Base-by-base conservation (phyloP, 2,113 vertebrate species). In the Ramphastos sulfuratus region DNA sequence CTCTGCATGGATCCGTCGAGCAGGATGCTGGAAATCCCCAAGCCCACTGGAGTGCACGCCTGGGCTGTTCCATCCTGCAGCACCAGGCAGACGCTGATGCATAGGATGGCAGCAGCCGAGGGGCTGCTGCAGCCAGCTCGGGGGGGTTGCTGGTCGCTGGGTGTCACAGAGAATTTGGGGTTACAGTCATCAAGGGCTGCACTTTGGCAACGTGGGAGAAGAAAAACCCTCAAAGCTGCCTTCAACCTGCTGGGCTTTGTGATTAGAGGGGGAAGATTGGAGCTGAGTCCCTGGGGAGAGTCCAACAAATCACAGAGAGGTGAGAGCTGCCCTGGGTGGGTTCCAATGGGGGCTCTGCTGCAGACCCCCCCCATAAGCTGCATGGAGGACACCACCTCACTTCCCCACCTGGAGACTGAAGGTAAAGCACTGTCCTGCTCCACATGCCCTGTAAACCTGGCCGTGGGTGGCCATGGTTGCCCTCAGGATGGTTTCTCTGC, bases 11-110 rank as follows among this genome's bases (percentile, higher is more conserved):
- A 94, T 96, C 92, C 87, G 91, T 96, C 83, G 88, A 95, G 95
- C 96, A 96, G 95, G 95, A 96, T 94, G 96, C 94, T 96, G 93
- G 96, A 94, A 96, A 95, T 96, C 96, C 96, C 96, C 95, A 95
- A 94, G 95, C 95, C 93, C 96, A 93, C 90, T 96, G 95, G 95
- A 96, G 96, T 96, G 96, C 94, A 93, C 88, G 91, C 54, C 90
- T 94, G 94, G 94, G 94, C 50, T 96, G 93, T 92, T 96, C 94
- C 91, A 87, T 94, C 93, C 93, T 92, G 85, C 94, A 94, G 85
- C 95, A 89, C 96, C 95, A 94, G 91, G 91, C 94, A 95, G 96
- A 96, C 91, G 89, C 95, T 96, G 94, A 96, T 96, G 94, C 90
- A 94, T 92, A 95, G 91, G 94, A 95, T 94, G 92, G 95, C 89